Conservation (phyloP, 1,140 invertebrate species). For the Gryon sp. region DNA sequence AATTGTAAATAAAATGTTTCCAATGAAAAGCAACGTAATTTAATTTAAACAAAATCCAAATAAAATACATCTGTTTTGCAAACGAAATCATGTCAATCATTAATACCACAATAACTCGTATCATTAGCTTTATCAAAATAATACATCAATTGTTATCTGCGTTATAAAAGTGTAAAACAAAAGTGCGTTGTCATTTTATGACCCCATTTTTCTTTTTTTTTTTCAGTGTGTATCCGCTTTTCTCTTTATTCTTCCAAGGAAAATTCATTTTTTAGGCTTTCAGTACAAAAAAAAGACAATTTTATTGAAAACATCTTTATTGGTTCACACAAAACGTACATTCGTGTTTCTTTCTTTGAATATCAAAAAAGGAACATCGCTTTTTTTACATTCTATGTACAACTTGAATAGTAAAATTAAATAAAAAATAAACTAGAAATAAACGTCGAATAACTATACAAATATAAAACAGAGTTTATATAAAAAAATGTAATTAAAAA, state of each 20-base stretch:
- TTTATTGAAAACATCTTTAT: conserved; percentile 28
- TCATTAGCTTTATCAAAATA: conserved; percentile 1
- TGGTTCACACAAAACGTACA: conserved; percentile 17
- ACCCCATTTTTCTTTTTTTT: background rate
- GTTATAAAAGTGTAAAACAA: background rate
- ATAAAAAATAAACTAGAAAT: background rate
- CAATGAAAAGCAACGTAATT: conserved; percentile 1
- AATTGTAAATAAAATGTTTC: conserved; percentile 14
- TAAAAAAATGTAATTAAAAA: too few relatives aligned
- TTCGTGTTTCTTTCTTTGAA: conserved; percentile 23
- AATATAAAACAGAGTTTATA: too few relatives aligned
- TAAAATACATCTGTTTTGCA: background rate
- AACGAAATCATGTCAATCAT: background rate
- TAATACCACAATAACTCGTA: conserved; percentile 7
- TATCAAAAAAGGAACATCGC: conserved; percentile 30
- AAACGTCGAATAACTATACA: conserved; percentile 3
- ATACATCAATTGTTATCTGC: background rate
- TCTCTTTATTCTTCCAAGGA: background rate
- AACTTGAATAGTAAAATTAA: conserved; percentile 14
- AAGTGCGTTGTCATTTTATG: conserved; percentile 11
- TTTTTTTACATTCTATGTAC: conserved; percentile 23
- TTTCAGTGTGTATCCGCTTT: background rate
- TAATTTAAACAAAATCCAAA: background rate
- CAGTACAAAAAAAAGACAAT: background rate
- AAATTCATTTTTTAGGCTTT: background rate